phyloP scores from a whole-genome alignment of 2,113 vertebrate genomes.

The Phylloscopus trochilus region DNA sequence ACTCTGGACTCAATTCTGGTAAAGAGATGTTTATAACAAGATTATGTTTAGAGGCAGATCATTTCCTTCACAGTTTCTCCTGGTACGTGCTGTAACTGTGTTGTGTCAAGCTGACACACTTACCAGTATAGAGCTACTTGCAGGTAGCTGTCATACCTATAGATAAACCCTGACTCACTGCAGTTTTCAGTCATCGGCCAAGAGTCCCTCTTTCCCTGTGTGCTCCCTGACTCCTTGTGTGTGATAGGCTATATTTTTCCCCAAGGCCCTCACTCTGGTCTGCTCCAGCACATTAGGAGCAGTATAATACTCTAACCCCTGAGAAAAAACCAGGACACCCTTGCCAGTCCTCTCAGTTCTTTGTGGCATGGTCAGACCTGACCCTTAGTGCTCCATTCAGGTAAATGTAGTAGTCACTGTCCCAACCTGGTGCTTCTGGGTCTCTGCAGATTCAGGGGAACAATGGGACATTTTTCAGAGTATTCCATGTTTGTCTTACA shows the following conservation, averaged over 20 bases:
- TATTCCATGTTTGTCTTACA: neutral
- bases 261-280: neutral
- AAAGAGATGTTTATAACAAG: neutral
- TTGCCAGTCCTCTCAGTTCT: neutral
- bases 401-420: neutral
- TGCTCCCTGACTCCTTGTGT: fast-evolving
- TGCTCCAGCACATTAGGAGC: neutral
- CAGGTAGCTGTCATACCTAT: neutral
- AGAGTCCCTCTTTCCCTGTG: neutral
- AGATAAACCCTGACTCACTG: neutral
- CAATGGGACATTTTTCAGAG: fast-evolving
- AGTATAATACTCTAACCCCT: neutral
- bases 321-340: neutral
- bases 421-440: neutral
- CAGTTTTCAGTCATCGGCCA: neutral
- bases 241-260: neutral
- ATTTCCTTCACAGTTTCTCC: neutral
- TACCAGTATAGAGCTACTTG: neutral
- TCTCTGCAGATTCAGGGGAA: neutral
- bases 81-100: neutral
- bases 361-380: neutral
- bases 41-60: neutral
- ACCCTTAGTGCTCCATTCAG: neutral
- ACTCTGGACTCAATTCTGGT: neutral
- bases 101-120: neutral